A percentile compares a stretch with the other conserved stretches of the same genome.
phyloP scores from a whole-genome alignment of 2,888 invertebrate genomes.

The Leptarthrus brevirostris region DNA sequence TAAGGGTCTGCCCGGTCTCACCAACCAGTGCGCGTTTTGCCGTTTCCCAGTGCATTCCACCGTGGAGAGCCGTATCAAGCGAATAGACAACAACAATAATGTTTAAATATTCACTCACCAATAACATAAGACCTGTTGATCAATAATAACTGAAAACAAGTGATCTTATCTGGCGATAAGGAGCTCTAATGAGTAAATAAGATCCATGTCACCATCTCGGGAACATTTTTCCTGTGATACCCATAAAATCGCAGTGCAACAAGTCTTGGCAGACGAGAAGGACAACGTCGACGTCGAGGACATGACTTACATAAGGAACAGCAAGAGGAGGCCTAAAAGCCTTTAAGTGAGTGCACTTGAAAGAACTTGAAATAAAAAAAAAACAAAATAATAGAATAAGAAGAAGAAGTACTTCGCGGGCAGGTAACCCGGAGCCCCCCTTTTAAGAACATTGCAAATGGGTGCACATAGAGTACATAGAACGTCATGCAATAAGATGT shows the following conservation, averaged over 20 bases:
- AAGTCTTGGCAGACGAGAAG: constrained; percentile 30
- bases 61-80: constrained; percentile 8
- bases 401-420: too few relatives aligned
- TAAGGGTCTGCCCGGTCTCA: constrained; percentile 33
- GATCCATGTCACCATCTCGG: constrained; percentile 50
- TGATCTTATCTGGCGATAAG: constrained; percentile 50
- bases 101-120: constrained; percentile 51
- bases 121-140: constrained; percentile 53
- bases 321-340: constrained; percentile 27
- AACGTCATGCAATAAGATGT: constrained; percentile 36
- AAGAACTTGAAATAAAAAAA: background rate
- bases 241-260: constrained; percentile 46
- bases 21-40: background rate
- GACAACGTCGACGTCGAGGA: constrained; percentile 40
- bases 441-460: constrained; percentile 30
- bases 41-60: background rate
- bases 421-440: too few relatives aligned
- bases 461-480: constrained; percentile 41
- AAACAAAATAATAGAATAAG: too few relatives aligned
- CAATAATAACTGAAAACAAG: constrained; percentile 53
- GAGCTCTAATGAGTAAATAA: constrained; percentile 52
- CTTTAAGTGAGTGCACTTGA: constrained; percentile 42
- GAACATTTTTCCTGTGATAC: constrained; percentile 49
- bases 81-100: constrained; percentile 49
- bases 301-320: constrained; percentile 33